Base-by-base conservation (phyloP, 2,797 vertebrate species). In the Lepilemur septentrionalis region DNA sequence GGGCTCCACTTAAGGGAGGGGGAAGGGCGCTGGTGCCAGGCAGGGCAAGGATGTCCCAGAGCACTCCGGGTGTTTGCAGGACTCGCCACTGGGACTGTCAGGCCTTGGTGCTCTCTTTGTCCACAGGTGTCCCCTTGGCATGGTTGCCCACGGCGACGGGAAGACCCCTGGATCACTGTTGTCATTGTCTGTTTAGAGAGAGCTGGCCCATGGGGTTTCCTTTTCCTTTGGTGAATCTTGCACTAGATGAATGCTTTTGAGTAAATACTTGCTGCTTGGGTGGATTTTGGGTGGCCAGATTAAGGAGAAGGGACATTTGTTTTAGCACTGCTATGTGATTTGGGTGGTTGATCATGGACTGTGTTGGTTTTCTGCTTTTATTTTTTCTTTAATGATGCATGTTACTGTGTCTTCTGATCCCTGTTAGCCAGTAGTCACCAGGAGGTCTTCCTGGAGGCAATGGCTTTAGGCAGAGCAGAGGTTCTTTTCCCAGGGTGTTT, bases 271-370 rank as follows among this genome's bases (percentile, higher is more conserved):
- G 7, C 10, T 2, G 55, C 41, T 38, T 2, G 1, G 25, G 0
- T 48, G 61, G 28, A 76, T 89, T 78, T 75, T 55, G 72, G 87
- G 2, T 0, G 25, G 25, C 35, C 83, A 18, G 1, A 12, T 61
- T 63, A 57, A 2, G 35, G 32, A 12, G 46, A 46, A 73, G 32
- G 43, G 23, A 1, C 2, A 1, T 46, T 15, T 2, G 23, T 63
- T 72, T 73, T 3, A 0, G 5, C 0, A 1, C 23, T 12, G 11
- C 43, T 9, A 0, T 6, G 3, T 0, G 0, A 0, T 50, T 15
- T 48, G 18, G 11, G 11, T 0, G 23, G 52, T 1, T 5, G 2
- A 1, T 12, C 10, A 0, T 0, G 2, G 50, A 30, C 18, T 0
- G 23, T 46, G 15, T 1, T 43, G 5, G 1, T 20, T 75, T 80